Conservation (phyloP, 2,797 vertebrate species). For the Lagodon rhomboides region DNA sequence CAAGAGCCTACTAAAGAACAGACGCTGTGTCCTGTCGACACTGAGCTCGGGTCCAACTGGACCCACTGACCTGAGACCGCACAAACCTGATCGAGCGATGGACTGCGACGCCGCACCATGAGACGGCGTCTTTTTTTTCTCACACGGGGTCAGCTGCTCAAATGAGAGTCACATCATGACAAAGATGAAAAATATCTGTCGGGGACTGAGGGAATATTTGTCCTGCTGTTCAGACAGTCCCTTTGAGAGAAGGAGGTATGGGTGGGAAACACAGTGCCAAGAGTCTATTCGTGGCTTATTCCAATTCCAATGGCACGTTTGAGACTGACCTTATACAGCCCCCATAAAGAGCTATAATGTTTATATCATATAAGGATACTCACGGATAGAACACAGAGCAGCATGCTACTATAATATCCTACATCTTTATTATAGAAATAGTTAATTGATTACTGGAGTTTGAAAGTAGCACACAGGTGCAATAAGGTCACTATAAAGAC, state of each 20-base stretch:
- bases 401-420: conserved; percentile 29
- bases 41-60: conserved; percentile 5
- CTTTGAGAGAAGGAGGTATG: conserved; percentile 51
- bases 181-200: conserved; percentile 56
- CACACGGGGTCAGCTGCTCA: conserved; percentile 28
- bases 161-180: conserved; percentile 47
- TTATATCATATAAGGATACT: conserved; percentile 15
- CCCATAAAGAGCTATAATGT: conserved; percentile 30
- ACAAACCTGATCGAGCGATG: not conserved
- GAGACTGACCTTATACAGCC: conserved; percentile 38
- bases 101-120: conserved; percentile 9
- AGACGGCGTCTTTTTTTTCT: conserved; percentile 9
- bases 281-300: conserved; percentile 44
- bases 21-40: not conserved
- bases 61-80: not conserved
- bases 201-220: conserved; percentile 56
- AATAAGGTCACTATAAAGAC: conserved; percentile 64
- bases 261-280: conserved; percentile 33
- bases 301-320: conserved; percentile 36
- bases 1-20: not conserved
- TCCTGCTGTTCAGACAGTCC: conserved; percentile 43
- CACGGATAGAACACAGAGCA: conserved; percentile 11
- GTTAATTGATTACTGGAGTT: conserved; percentile 55
- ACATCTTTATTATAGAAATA: conserved; percentile 49
- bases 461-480: conserved; percentile 54